These are phyloP conservation scores for Sarcophilus harrisii DNA, from an alignment of 2,797 vertebrate genomes.

Conservation along the genomic window DNA sequence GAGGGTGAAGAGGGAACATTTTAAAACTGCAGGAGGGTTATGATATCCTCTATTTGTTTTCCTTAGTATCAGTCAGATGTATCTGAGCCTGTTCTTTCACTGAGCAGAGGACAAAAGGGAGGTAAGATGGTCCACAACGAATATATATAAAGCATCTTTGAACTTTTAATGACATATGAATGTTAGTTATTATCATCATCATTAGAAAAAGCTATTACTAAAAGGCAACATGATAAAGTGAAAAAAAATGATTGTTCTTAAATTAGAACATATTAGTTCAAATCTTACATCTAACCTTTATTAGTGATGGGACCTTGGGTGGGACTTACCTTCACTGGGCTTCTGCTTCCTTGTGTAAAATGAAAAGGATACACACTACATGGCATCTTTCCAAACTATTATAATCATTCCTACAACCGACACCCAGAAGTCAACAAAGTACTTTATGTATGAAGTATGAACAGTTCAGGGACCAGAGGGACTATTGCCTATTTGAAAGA, in stretches of 20 bases:
- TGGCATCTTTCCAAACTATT: neutral
- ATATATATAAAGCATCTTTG: neutral
- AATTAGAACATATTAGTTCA: neutral
- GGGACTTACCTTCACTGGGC: neutral
- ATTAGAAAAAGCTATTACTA: neutral
- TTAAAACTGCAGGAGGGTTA: no score
- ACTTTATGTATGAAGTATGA: neutral
- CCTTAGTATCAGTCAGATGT: neutral
- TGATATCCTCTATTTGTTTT: neutral
- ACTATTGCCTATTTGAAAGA: neutral
- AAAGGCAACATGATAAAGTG: neutral
- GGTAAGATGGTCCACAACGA: neutral
- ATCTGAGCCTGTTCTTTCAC: neutral
- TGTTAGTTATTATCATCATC: neutral
- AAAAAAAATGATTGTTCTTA: neutral
- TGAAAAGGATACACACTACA: neutral
- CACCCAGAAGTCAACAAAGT: neutral
- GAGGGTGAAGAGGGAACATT: no score
- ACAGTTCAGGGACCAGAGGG: neutral
- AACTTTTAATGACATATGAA: neutral
- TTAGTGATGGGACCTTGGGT: neutral
- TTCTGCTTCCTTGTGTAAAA: conserved; percentile 11
- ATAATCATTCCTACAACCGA: neutral
- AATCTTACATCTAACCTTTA: neutral
- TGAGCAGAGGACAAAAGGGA: neutral